Conservation (phyloP, 2,113 vertebrate genomes). For the Scolopax mira region DNA sequence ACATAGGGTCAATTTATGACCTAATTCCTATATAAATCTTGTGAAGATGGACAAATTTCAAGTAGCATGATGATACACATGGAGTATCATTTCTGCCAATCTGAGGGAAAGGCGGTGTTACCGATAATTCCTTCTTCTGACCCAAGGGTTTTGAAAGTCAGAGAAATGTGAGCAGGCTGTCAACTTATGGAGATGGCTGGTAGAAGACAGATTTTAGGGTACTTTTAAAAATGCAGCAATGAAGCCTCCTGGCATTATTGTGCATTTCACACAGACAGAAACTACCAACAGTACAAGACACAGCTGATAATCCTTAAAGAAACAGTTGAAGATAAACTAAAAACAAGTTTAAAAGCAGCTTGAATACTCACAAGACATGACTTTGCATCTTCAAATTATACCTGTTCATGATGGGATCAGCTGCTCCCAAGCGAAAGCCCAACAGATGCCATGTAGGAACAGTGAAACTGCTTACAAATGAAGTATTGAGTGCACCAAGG, state of each 20-base stretch:
- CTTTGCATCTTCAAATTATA: background rate
- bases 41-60: conserved; percentile 1
- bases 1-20: conserved; percentile 23
- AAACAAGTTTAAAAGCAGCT: background rate
- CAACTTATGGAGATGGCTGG: conserved; percentile 17
- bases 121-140: conserved; percentile 34
- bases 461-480: background rate
- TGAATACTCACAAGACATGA: background rate
- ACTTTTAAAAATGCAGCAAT: conserved; percentile 2
- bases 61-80: background rate
- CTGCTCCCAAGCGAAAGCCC: background rate
- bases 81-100: conserved; percentile 16
- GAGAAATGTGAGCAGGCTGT: background rate
- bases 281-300: background rate
- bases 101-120: background rate
- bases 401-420: background rate
- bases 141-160: conserved; percentile 35
- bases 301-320: background rate
- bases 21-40: conserved; percentile 56
- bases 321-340: background rate
- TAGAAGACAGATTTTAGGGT: conserved; percentile 14
- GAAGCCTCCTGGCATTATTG: background rate
- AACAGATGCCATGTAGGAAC: background rate
- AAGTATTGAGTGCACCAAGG: background rate
- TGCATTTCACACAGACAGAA: background rate